Percentiles rank a stretch among this genome's conserved stretches.
These are phyloP conservation scores for Hetaerina americana DNA, from an alignment of 1,140 invertebrate genomes.

Conservation along the genomic window DNA sequence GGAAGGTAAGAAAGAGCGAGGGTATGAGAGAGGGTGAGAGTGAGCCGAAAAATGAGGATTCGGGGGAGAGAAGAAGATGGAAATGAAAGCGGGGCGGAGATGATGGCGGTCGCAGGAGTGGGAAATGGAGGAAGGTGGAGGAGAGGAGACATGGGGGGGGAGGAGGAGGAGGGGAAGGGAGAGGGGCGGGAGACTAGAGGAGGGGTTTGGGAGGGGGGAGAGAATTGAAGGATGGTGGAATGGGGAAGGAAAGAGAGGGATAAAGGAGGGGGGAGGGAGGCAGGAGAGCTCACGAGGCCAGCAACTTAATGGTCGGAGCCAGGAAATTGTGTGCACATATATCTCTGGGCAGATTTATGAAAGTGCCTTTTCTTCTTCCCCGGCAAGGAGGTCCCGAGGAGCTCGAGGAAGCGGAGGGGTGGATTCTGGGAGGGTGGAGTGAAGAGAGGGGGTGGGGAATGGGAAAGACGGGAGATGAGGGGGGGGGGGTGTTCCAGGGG, in stretches of 20 bases:
- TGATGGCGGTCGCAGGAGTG: slow-evolving; percentile 1
- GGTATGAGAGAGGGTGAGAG: no score
- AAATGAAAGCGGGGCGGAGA: no score
- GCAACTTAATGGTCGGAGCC: slow-evolving; percentile 69
- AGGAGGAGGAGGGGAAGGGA: background rate
- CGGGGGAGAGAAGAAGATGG: no score
- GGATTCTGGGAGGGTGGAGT: slow-evolving; percentile 20
- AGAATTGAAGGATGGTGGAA: slow-evolving; percentile 12
- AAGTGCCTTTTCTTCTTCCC: slow-evolving; percentile 50
- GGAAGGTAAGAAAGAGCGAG: no score
- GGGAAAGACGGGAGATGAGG: slow-evolving; percentile 16
- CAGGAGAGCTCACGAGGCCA: slow-evolving; percentile 20
- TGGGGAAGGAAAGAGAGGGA: slow-evolving; percentile 6
- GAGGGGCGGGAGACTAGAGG: background rate
- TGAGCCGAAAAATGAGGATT: no score
- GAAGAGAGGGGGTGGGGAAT: slow-evolving; percentile 16
- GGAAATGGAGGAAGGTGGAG: background rate
- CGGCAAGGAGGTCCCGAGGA: slow-evolving; percentile 22
- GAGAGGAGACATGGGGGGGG: background rate
- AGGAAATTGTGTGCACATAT: slow-evolving; percentile 77
- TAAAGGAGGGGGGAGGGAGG: slow-evolving; percentile 18
- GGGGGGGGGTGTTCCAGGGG: slow-evolving; percentile 15
- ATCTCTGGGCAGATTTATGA: slow-evolving; percentile 74
- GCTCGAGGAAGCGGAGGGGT: slow-evolving; percentile 10
- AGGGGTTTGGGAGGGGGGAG: background rate